Evolutionary conservation across 2,888 invertebrate species (phyloP).

Genomic region (Spisula solida): DNA sequence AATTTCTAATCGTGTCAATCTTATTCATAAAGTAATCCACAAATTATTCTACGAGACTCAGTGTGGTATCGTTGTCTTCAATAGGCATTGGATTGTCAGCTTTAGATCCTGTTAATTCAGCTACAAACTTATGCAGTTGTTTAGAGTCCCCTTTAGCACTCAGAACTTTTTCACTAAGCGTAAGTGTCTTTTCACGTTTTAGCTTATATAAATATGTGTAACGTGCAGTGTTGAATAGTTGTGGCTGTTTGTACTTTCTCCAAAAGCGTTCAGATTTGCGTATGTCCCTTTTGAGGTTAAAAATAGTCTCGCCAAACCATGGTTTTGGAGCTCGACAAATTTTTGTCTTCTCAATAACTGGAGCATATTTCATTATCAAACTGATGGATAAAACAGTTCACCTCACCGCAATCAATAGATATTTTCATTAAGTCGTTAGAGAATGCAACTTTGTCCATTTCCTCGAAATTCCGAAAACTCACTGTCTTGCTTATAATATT

Average conservation of each 20-base stretch:
- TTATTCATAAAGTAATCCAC: no score
- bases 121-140: no score
- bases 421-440: no score
- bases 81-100: slow-evolving; percentile 40
- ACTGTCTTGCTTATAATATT: neutral
- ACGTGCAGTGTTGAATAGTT: slow-evolving; percentile 26
- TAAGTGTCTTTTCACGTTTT: no score
- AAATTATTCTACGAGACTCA: slow-evolving; percentile 49
- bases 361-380: neutral
- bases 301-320: slow-evolving; percentile 38
- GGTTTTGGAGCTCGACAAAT: slow-evolving; percentile 49
- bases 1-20: no score
- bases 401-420: neutral
- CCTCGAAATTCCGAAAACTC: slow-evolving; percentile 34
- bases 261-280: slow-evolving; percentile 41
- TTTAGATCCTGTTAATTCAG: slow-evolving; percentile 44
- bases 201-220: slow-evolving; percentile 28
- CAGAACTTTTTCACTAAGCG: no score
- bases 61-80: slow-evolving; percentile 33
- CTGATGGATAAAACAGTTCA: neutral
- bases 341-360: neutral
- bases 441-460: slow-evolving; percentile 4
- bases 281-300: slow-evolving; percentile 30
- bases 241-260: no score
- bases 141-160: no score